These are phyloP conservation scores for Falco novaeseelandiae DNA, from an alignment of 2,797 vertebrate genomes.

Conservation along the genomic window DNA sequence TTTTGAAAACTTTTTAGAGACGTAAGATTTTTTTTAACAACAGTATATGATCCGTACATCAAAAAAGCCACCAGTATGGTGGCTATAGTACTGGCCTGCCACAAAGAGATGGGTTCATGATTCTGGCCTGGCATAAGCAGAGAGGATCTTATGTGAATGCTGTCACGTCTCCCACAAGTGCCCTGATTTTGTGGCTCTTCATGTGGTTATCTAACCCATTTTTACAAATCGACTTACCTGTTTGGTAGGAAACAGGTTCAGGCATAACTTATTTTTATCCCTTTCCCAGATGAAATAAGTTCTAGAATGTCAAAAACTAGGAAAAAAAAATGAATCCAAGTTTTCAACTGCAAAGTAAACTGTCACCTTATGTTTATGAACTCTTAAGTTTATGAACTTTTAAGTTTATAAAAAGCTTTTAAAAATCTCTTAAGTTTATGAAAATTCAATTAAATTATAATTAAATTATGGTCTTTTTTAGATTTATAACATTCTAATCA, in stretches of 20 bases:
- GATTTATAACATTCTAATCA: background rate
- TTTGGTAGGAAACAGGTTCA: background rate
- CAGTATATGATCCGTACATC: rapidly evolving
- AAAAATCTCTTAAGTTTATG: no score
- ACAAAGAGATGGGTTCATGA: background rate
- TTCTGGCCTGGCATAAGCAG: background rate
- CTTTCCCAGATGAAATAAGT: background rate
- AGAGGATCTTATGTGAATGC: background rate
- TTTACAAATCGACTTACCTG: background rate
- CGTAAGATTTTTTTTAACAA: background rate
- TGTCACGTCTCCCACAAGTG: background rate
- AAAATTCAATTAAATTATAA: background rate
- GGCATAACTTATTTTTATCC: background rate
- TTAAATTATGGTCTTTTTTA: background rate
- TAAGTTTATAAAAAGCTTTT: no score
- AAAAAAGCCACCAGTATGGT: background rate
- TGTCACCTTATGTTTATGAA: background rate
- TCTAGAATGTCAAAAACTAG: background rate
- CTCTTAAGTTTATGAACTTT: no score
- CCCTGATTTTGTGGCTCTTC: background rate
- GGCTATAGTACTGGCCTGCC: background rate
- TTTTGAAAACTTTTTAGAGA: background rate
- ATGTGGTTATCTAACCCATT: background rate
- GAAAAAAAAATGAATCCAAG: background rate
- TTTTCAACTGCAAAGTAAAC: background rate